These are phyloP conservation scores for Rhyzopertha dominica DNA, from an alignment of 1,140 invertebrate genomes.

Conservation along the genomic window DNA sequence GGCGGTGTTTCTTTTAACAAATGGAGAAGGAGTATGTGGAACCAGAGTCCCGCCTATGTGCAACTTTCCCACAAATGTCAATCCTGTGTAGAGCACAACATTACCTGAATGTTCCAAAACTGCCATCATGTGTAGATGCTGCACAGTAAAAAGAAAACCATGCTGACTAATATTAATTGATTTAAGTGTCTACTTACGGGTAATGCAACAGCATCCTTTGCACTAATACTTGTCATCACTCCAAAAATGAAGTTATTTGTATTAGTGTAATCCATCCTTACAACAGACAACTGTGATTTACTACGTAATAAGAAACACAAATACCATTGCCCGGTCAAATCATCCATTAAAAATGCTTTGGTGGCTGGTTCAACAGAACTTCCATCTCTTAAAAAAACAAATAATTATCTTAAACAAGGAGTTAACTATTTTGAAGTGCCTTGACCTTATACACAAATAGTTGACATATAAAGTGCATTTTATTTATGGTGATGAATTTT, in stretches of 20 bases:
- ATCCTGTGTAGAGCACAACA: constrained; percentile 82
- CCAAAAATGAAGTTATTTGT: constrained; percentile 68
- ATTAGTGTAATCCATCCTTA: constrained; percentile 70
- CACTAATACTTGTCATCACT: constrained; percentile 62
- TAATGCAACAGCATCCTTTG: constrained; percentile 78
- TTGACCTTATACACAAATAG: constrained; percentile 38
- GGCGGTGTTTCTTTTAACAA: constrained; percentile 49
- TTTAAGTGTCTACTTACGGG: constrained; percentile 48
- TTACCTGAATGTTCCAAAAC: constrained; percentile 72
- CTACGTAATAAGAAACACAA: constrained; percentile 73
- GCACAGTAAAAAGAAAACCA: constrained; percentile 27
- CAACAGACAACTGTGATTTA: constrained; percentile 63
- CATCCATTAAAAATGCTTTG: constrained; percentile 75
- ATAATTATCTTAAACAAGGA: constrained; percentile 7
- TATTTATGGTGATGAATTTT: no score
- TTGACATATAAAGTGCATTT: no score
- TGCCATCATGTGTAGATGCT: constrained; percentile 74
- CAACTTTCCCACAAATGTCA: constrained; percentile 74
- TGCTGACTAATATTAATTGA: constrained; percentile 9
- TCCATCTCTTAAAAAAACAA: constrained; percentile 43
- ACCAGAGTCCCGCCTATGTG: constrained; percentile 69
- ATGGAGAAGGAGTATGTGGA: constrained; percentile 56
- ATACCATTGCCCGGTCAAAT: constrained; percentile 78
- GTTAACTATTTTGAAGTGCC: constrained; percentile 34
- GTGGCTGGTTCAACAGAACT: constrained; percentile 53